Percentiles rank a stretch among this genome's conserved stretches.
These are phyloP conservation scores for Tolypeutes matacus DNA, from an alignment of 2,797 vertebrate genomes.

Conservation along the genomic window DNA sequence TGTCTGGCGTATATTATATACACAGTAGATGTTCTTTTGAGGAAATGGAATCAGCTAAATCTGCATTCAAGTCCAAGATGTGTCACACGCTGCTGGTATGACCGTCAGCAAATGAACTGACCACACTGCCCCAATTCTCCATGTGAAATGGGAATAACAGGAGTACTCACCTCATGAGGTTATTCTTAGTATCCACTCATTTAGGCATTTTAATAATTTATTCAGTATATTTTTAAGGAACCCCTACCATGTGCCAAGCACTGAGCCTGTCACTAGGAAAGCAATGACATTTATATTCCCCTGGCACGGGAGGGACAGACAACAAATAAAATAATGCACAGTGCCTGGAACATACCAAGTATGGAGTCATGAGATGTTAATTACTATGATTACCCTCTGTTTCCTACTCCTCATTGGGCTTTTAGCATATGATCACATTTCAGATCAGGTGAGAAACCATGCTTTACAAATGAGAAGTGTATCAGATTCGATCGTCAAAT, in stretches of 20 bases:
- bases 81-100: not conserved
- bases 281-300: not conserved
- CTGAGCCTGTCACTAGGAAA: not conserved
- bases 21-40: not conserved
- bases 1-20: not conserved
- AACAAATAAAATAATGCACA: slow-evolving; percentile 3
- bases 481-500: slow-evolving; percentile 6
- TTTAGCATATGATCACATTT: slow-evolving; percentile 53
- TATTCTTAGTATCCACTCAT: not conserved
- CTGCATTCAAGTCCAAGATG: not conserved
- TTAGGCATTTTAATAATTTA: not conserved
- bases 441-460: not conserved
- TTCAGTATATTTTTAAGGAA: not conserved
- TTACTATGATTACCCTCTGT: slow-evolving; percentile 20
- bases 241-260: not conserved
- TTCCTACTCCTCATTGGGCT: not conserved
- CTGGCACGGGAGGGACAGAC: not conserved
- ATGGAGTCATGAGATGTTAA: not conserved
- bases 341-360: not conserved
- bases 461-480: slow-evolving; percentile 33
- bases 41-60: slow-evolving; percentile 4
- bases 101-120: not conserved
- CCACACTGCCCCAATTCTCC: not conserved
- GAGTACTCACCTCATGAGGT: not conserved
- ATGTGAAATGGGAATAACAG: not conserved